Conservation (phyloP, 2,113 vertebrate genomes). For the Cavia porcellus region DNA sequence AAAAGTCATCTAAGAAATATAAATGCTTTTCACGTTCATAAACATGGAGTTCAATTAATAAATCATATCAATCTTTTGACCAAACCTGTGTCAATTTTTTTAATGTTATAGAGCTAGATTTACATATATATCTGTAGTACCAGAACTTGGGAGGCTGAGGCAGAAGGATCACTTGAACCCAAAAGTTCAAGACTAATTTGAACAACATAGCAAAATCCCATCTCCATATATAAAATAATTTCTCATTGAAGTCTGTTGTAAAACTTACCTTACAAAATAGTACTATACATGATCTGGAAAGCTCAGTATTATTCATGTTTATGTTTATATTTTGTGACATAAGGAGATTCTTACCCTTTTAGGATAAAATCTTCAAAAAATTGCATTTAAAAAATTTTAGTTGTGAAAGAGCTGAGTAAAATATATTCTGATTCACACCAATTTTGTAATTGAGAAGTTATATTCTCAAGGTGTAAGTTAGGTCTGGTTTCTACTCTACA, state of each 20-base stretch:
- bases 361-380: background rate
- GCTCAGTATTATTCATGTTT: background rate
- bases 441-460: background rate
- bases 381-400: background rate
- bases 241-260: background rate
- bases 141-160: background rate
- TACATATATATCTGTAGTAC: background rate
- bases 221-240: background rate
- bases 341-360: background rate
- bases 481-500: conserved; percentile 28
- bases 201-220: background rate
- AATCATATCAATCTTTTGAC: background rate
- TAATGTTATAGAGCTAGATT: background rate
- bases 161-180: background rate
- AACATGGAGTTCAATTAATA: background rate
- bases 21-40: background rate
- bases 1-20: background rate
- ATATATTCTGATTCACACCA: background rate
- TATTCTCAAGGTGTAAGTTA: conserved; percentile 4
- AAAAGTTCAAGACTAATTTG: background rate
- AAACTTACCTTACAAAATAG: background rate
- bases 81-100: background rate
- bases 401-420: background rate
- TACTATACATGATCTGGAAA: background rate
- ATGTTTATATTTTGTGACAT: background rate